These are phyloP conservation scores for Sarcophilus harrisii DNA, from an alignment of 2,797 vertebrate genomes.

Conservation along the genomic window DNA sequence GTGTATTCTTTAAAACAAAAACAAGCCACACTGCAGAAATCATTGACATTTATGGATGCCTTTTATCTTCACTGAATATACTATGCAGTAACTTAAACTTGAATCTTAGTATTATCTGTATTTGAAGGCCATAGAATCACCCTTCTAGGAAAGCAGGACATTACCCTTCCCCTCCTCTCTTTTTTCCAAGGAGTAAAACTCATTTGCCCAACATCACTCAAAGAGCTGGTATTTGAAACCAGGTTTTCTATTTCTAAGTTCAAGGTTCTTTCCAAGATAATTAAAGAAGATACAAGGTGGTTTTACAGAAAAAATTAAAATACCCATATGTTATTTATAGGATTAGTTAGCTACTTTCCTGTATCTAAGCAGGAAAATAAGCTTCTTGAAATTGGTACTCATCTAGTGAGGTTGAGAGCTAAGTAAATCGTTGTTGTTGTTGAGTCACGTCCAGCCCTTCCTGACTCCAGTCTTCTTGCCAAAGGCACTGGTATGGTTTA, in stretches of 20 bases:
- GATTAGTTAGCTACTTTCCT: too few relatives aligned
- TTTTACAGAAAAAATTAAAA: background rate
- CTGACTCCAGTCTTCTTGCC: background rate
- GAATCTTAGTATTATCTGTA: background rate
- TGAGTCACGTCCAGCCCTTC: background rate
- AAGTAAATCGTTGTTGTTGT: background rate
- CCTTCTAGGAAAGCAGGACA: background rate
- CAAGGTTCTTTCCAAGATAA: background rate
- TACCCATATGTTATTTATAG: background rate
- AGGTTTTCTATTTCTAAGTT: background rate
- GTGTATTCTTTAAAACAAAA: background rate
- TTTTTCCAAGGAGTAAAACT: background rate
- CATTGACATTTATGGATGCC: background rate
- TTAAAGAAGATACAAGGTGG: background rate
- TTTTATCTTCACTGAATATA: background rate
- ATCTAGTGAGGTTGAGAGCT: background rate
- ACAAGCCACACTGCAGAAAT: background rate
- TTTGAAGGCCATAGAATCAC: background rate
- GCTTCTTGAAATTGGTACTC: background rate
- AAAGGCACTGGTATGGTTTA: background rate
- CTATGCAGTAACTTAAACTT: background rate
- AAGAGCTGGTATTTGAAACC: background rate
- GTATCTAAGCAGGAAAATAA: background rate
- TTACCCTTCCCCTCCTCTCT: background rate
- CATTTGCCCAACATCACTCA: background rate